phyloP scores from a whole-genome alignment of 1,140 invertebrate genomes.

The Euschistus heros region DNA sequence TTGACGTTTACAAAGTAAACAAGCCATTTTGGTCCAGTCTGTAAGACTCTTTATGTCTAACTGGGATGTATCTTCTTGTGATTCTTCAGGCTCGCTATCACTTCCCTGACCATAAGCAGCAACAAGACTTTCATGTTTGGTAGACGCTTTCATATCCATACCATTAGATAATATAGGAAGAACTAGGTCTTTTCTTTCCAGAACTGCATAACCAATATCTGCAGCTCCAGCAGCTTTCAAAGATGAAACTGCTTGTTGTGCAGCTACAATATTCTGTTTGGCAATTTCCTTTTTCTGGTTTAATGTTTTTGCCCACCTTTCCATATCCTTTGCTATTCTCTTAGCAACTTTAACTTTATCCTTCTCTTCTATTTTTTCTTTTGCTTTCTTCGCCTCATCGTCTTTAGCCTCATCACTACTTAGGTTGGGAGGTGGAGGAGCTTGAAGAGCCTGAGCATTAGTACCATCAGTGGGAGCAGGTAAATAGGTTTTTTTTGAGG shows the following conservation, averaged over 20 bases:
- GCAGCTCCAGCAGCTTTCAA: slow-evolving; percentile 52
- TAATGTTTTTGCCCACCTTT: slow-evolving; percentile 91
- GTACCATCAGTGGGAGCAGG: slow-evolving; percentile 47
- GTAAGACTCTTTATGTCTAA: slow-evolving; percentile 40
- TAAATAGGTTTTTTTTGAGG: slow-evolving; percentile 65
- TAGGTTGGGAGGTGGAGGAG: slow-evolving; percentile 29
- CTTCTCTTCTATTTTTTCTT: slow-evolving; percentile 34
- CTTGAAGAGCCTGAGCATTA: slow-evolving; percentile 30
- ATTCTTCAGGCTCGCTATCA: slow-evolving; percentile 49
- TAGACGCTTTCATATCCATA: slow-evolving; percentile 5
- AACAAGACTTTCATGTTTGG: slow-evolving; percentile 41
- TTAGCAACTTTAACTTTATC: slow-evolving; percentile 81
- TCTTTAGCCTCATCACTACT: slow-evolving; percentile 38
- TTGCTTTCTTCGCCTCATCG: slow-evolving; percentile 29
- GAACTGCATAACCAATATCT: slow-evolving; percentile 80
- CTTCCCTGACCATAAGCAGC: slow-evolving; percentile 65
- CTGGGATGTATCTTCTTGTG: slow-evolving; percentile 31
- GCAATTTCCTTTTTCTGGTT: slow-evolving; percentile 92
- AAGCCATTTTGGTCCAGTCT: slow-evolving; percentile 84
- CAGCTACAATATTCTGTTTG: slow-evolving; percentile 48
- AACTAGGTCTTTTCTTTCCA: slow-evolving; percentile 44
- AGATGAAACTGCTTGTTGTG: slow-evolving; percentile 34
- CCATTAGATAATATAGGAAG: slow-evolving; percentile 18
- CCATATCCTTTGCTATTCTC: slow-evolving; percentile 95
- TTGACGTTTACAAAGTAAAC: slow-evolving; percentile 89